phyloP scores from a whole-genome alignment of 2,797 vertebrate species.

The Neomorphus geoffroyi region DNA sequence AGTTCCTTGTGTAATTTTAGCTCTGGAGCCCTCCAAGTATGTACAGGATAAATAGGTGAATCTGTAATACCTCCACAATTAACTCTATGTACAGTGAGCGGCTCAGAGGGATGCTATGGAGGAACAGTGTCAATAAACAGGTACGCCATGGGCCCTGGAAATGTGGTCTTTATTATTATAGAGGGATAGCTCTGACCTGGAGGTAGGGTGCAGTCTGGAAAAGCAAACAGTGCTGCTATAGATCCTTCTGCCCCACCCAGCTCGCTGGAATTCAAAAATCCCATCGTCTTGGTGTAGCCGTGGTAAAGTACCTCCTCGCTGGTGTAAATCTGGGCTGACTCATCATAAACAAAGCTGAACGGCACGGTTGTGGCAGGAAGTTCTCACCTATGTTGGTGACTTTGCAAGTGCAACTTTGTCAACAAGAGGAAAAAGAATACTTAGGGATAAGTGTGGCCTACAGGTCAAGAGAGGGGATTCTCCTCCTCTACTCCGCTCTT shows the following conservation, averaged over 20 bases:
- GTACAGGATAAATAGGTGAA: constrained; percentile 70
- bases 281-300: not conserved
- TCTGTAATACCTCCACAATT: constrained; percentile 48
- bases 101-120: not conserved
- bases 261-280: not conserved
- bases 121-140: constrained; percentile 62
- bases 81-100: not conserved
- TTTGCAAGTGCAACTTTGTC: not conserved
- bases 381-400: not conserved
- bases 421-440: not conserved
- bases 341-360: not conserved
- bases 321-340: not conserved
- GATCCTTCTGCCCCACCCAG: not conserved
- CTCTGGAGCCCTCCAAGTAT: constrained; percentile 56
- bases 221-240: constrained; percentile 14
- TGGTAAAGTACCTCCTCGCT: not conserved
- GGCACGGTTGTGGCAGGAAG: not conserved
- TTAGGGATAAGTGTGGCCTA: not conserved
- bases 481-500: too few species aligned
- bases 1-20: constrained; percentile 66
- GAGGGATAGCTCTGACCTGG: not conserved
- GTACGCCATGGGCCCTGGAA: not conserved
- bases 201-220: constrained; percentile 31
- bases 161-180: constrained; percentile 11
- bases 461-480: too few species aligned